Evolutionary conservation across 2,888 invertebrate species (phyloP).

Genomic region (Ctenicera cuprea): DNA sequence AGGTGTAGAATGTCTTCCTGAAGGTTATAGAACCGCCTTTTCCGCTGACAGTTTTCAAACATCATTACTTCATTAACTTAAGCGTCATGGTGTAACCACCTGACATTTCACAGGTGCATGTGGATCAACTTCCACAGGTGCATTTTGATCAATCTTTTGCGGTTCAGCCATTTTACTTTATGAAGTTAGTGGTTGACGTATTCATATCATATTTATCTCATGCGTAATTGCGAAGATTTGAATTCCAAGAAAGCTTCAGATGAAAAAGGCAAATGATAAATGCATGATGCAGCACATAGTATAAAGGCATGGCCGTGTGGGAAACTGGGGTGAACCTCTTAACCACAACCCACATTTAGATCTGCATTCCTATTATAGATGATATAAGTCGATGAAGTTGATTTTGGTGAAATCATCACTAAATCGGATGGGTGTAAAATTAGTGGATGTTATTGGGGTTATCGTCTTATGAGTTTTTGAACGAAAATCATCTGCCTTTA

Average conservation of each 20-base stretch:
- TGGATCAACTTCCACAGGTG: too few species aligned
- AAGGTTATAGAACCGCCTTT: conserved; percentile 19
- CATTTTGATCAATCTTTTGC: too few species aligned
- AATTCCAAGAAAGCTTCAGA: too few species aligned
- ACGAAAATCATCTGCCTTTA: too few species aligned
- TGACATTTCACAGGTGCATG: too few species aligned
- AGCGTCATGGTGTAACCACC: too few species aligned
- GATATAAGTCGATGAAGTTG: neutral
- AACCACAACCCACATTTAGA: conserved; percentile 14
- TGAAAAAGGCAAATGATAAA: neutral
- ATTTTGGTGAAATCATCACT: conserved; percentile 1
- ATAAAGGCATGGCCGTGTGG: neutral
- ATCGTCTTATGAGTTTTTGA: too few species aligned
- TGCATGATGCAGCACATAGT: neutral
- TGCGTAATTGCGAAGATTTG: too few species aligned
- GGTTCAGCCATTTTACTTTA: too few species aligned
- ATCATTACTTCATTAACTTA: conserved; percentile 21
- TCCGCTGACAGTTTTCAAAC: conserved; percentile 23
- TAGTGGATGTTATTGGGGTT: neutral
- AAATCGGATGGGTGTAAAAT: neutral
- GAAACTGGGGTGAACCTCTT: conserved; percentile 16
- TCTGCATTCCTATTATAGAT: neutral
- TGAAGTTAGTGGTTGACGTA: too few species aligned
- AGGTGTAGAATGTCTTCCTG: conserved; percentile 24
- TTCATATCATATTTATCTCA: too few species aligned